Conservation (phyloP, 2,797 vertebrate species). For the Sus cebifrons region DNA sequence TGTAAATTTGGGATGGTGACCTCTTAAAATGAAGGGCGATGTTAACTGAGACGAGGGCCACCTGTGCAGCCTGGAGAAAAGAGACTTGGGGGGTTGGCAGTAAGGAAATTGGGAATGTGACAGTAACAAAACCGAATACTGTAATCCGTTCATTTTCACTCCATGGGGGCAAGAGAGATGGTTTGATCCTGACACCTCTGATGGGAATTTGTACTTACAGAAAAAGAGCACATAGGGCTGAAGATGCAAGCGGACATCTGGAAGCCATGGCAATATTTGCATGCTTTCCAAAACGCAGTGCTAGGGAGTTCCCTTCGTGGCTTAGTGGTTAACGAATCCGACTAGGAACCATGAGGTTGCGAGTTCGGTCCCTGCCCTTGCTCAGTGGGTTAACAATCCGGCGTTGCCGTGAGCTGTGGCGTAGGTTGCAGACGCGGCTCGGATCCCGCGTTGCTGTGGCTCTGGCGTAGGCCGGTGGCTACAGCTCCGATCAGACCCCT, state of each 20-base stretch:
- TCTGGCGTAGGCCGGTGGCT: no score
- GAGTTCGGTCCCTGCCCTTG: no score
- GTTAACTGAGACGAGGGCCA: fast-evolving
- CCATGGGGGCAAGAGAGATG: background rate
- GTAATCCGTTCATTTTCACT: fast-evolving
- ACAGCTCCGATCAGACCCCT: no score
- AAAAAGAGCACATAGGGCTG: background rate
- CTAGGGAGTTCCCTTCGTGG: no score
- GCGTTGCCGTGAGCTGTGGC: no score
- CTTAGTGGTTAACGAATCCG: no score
- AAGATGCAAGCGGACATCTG: no score
- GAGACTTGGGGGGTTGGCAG: background rate
- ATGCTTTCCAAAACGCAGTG: background rate
- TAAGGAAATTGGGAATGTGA: background rate
- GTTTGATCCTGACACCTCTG: background rate
- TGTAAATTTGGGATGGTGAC: background rate
- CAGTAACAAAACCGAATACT: background rate
- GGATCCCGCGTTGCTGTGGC: no score
- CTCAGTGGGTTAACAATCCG: no score
- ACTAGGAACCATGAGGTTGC: no score
- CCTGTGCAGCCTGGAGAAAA: background rate
- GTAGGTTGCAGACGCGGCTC: no score
- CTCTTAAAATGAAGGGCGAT: background rate
- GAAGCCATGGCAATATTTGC: background rate
- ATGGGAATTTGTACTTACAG: background rate